Percentiles rank a stretch among this genome's conserved stretches.
These are phyloP conservation scores for Tetranychus piercei DNA, from an alignment of 2,888 invertebrate genomes.

Conservation along the genomic window DNA sequence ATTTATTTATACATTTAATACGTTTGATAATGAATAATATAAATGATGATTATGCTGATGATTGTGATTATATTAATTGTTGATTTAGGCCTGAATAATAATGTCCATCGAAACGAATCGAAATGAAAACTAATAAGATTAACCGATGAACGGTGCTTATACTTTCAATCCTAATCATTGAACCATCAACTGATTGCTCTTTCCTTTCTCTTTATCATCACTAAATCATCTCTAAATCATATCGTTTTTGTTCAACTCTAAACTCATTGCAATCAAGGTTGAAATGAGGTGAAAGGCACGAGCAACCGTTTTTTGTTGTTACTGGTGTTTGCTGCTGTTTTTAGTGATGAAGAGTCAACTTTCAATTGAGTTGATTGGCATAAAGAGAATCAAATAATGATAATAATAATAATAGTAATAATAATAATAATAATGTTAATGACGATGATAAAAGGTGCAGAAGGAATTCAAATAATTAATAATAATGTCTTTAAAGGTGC, in stretches of 20 bases:
- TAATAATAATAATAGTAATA: background rate
- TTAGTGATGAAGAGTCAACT: background rate
- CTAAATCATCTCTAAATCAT: background rate
- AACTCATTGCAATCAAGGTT: background rate
- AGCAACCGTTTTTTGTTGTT: background rate
- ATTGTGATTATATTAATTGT: too few species aligned
- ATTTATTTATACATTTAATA: too few species aligned
- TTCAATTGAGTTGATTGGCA: background rate
- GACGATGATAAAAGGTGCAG: background rate
- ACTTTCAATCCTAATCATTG: background rate
- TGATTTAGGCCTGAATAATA: background rate
- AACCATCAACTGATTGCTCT: background rate
- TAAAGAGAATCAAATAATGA: background rate
- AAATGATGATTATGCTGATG: too few species aligned
- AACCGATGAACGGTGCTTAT: background rate
- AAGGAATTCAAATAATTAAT: background rate
- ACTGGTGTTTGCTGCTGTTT: background rate
- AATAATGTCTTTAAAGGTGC: background rate
- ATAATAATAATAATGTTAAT: background rate
- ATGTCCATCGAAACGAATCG: background rate
- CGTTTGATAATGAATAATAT: too few species aligned
- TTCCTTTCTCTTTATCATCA: background rate
- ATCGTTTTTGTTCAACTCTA: background rate
- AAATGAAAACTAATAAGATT: background rate
- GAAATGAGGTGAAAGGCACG: constrained; percentile 1